phyloP scores from a whole-genome alignment of 2,888 invertebrate genomes.

The Agriopis aurantiaria region DNA sequence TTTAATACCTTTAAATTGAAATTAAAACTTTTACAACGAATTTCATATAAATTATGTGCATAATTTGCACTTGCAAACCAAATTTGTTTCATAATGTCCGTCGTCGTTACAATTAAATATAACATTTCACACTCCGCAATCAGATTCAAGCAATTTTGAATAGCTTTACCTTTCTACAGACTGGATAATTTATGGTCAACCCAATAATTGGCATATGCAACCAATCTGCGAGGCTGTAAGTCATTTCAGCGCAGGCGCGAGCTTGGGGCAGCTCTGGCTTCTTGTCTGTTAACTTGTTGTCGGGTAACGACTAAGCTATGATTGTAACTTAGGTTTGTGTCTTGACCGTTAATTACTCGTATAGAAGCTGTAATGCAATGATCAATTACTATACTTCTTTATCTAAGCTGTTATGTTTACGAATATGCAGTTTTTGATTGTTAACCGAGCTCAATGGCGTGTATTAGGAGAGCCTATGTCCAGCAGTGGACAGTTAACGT shows the following conservation, averaged over 20 bases:
- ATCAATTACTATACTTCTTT: not conserved
- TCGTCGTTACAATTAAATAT: slow-evolving; percentile 24
- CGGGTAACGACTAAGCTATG: slow-evolving; percentile 29
- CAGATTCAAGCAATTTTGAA: slow-evolving; percentile 32
- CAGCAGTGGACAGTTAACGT: no score
- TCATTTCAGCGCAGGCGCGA: slow-evolving; percentile 54
- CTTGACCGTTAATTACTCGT: slow-evolving; percentile 6
- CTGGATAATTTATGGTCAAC: slow-evolving; percentile 53
- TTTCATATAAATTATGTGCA: no score
- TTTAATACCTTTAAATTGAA: not conserved
- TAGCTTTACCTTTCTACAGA: slow-evolving; percentile 48
- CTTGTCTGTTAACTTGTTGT: slow-evolving; percentile 35
- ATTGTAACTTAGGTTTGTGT: slow-evolving; percentile 35
- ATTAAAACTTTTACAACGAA: no score
- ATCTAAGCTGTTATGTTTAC: not conserved
- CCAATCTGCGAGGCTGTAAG: slow-evolving; percentile 56
- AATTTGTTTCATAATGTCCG: slow-evolving; percentile 7
- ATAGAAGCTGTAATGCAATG: not conserved
- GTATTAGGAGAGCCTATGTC: no score
- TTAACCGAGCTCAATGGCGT: no score
- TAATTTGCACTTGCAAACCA: not conserved
- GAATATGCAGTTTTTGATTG: no score
- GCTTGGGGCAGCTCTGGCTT: slow-evolving; percentile 28
- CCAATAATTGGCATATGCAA: slow-evolving; percentile 61
- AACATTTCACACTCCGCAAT: slow-evolving; percentile 25